Evolutionary conservation across 2,113 vertebrate genomes (phyloP), one percentile per base, ranked within the genome.

Genomic region (Corythornis madagascariensis): DNA sequence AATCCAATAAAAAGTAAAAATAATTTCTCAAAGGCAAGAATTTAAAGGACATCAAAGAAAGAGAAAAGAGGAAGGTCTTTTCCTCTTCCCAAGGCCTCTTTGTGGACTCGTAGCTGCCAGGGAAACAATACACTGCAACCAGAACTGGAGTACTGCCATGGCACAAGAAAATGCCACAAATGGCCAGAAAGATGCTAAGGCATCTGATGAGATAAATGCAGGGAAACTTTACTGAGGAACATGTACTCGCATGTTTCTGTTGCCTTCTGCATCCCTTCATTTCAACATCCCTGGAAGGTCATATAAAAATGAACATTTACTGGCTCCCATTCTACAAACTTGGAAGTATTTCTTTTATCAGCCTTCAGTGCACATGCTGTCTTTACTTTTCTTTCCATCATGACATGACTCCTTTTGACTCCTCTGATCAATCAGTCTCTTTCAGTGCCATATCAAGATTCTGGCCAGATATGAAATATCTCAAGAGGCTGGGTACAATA

Each of bases 231-330:
- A n/a, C 25, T 12, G 24, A 61, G 43, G 19, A 74, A 50, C 15
- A 4, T 28, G 16, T 28, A 45, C 8, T 8, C 2, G 1, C 0
- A 1, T 33, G 24, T 21, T 86, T 16, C n/a, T 53, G 8, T 64
- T 76, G 33, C 50, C 13, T n/a, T 81, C 50, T 79, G 5, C 8
- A 13, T 26, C 31, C 67, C 29, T 92, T 71, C 16, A n/a, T 10
- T 88, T 85, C 29, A 38, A 29, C 45, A 66, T 88, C 13, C 29
- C 35, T 57, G 33, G 31, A 60, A 85, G 85, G 33, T 67, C 35
- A 40, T 20, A 31, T 70, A 60, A 48, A 71, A 9, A 8, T 84
- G 1, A 2, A 26, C 2, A 5, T 10, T 63, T 26, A 19, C 13
- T 47, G 50, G 21, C 21, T 81, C 18, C 21, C 9, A 4, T 67